phyloP scores from a whole-genome alignment of 2,888 invertebrate species.

The Pseudoips prasinana region DNA sequence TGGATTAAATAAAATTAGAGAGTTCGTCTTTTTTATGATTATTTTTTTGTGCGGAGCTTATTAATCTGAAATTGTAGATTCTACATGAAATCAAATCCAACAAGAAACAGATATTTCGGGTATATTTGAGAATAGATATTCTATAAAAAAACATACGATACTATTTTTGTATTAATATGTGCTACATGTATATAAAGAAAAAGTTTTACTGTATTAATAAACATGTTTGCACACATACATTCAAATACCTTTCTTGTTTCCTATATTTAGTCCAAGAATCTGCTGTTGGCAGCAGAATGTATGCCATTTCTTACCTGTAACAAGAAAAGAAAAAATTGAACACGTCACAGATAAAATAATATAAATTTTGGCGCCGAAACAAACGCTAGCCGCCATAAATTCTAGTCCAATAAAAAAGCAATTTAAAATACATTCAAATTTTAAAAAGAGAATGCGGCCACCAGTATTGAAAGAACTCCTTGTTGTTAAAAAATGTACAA shows the following conservation, averaged over 20 bases:
- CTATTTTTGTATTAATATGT: no score
- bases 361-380: conserved; percentile 61
- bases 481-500: conserved; percentile 22
- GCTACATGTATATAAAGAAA: no score
- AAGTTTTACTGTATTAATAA: no score
- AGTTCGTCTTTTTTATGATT: no score
- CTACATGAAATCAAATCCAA: no score
- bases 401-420: conserved; percentile 77
- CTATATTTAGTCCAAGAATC: conserved; percentile 10
- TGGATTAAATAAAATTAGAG: no score
- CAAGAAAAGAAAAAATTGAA: conserved; percentile 36
- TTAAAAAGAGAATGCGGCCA: conserved; percentile 57
- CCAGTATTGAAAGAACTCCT: conserved; percentile 38
- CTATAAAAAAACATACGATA: no score
- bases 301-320: conserved; percentile 32
- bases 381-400: conserved; percentile 66
- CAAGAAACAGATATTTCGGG: no score
- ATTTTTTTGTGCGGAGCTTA: no score
- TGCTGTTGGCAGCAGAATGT: conserved; percentile 17
- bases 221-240: no score
- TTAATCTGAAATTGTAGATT: no score
- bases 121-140: no score
- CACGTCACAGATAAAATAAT: conserved; percentile 49
- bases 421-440: conserved; percentile 74
- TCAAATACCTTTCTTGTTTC: conserved; percentile 26